Conservation (phyloP, 2,888 invertebrate species). For the Caenorhabditis virilis region DNA sequence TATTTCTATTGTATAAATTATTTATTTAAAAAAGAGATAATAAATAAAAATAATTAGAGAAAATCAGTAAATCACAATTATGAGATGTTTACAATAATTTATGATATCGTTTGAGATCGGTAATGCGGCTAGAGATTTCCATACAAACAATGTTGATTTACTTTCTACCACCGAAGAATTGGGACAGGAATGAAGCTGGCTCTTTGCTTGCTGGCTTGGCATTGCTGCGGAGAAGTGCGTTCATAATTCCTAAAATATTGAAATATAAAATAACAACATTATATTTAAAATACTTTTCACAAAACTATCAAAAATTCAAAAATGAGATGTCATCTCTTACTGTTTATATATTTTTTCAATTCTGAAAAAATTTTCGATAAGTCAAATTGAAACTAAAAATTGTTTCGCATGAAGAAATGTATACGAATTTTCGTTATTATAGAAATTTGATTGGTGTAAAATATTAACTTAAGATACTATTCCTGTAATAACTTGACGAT, state of each 20-base stretch:
- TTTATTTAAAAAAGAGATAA: neutral
- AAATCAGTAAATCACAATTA: constrained; percentile 2
- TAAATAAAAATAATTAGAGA: constrained; percentile 1
- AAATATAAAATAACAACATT: too few species aligned
- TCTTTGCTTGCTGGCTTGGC: constrained; percentile 43
- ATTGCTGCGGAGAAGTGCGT: constrained; percentile 41
- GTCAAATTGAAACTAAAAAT: too few species aligned
- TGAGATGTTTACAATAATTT: constrained; percentile 2
- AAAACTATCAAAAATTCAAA: too few species aligned
- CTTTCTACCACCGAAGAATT: constrained; percentile 41
- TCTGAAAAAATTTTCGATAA: too few species aligned
- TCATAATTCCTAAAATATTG: constrained; percentile 40
- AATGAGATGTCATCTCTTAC: too few species aligned
- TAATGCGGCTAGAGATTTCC: constrained; percentile 16
- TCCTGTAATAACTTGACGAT: too few species aligned
- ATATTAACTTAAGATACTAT: too few species aligned
- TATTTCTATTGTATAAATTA: constrained; percentile 12
- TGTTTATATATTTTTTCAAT: too few species aligned
- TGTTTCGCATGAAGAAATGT: too few species aligned
- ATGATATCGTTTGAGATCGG: constrained; percentile 38
- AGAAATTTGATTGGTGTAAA: too few species aligned
- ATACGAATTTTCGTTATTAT: too few species aligned
- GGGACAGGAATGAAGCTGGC: constrained; percentile 38
- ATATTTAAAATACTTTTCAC: too few species aligned
- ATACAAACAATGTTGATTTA: constrained; percentile 9